Evolutionary conservation across 2,113 vertebrate species (phyloP).

Genomic region (Melanerpes formicivorus): DNA sequence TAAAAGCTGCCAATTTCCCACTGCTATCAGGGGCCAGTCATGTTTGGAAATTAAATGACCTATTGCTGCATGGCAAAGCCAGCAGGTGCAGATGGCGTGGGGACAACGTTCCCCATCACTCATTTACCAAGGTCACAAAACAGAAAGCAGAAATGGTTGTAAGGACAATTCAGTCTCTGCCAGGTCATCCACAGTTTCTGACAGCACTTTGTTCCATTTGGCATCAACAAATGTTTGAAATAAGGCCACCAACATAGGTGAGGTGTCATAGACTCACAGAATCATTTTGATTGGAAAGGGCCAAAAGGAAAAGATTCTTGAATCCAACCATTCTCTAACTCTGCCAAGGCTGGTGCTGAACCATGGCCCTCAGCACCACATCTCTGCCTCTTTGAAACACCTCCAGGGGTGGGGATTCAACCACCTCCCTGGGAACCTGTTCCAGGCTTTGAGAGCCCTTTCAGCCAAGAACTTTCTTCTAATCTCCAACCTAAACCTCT

Average conservation of each 20-base stretch:
- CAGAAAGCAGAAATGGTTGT: constrained; percentile 3
- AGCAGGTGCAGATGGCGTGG: neutral
- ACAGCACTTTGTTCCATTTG: neutral
- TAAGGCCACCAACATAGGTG: no score
- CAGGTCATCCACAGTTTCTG: neutral
- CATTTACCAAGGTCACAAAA: constrained; percentile 9
- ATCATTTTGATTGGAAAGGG: no score
- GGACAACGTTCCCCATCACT: neutral
- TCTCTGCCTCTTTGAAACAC: no score
- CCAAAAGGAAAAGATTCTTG: no score
- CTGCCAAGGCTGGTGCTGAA: no score
- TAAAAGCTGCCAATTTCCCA: constrained; percentile 27
- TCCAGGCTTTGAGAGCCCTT: no score
- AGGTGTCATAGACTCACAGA: neutral
- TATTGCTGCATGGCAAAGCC: neutral
- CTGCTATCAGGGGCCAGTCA: neutral
- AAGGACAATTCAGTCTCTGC: neutral
- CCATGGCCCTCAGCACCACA: no score
- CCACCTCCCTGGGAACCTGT: no score
- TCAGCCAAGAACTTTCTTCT: no score
- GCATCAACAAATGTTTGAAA: neutral
- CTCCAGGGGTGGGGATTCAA: no score
- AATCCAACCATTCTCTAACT: no score
- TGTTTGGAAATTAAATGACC: constrained; percentile 32
- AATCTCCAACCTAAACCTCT: no score